Percentiles rank a stretch among this genome's conserved stretches.
phyloP scores from a whole-genome alignment of 2,888 invertebrate species.

The Drosophila rubida region DNA sequence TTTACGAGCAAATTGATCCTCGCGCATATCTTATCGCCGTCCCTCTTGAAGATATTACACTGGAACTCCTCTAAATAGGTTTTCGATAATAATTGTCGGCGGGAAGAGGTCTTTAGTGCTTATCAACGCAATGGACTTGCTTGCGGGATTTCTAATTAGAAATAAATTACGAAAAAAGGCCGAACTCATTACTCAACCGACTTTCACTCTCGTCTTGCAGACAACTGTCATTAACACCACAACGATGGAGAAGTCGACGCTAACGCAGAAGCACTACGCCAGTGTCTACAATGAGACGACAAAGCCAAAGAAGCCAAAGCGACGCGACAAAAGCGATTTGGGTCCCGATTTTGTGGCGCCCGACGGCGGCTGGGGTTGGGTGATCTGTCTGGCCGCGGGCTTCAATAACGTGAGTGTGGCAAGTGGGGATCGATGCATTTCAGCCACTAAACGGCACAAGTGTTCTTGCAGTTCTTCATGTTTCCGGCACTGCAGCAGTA shows the following conservation, averaged over 20 bases:
- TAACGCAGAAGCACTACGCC: constrained; percentile 73
- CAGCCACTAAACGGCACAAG: no score
- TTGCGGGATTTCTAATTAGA: constrained; percentile 6
- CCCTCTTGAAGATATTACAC: not conserved
- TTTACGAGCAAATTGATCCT: not conserved
- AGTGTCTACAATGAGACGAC: constrained; percentile 82
- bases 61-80: not conserved
- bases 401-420: constrained; percentile 89
- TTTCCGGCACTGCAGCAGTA: constrained; percentile 90
- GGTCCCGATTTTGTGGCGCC: constrained; percentile 88
- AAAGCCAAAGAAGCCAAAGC: constrained; percentile 84
- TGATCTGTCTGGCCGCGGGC: constrained; percentile 90
- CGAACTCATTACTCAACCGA: constrained; percentile 12
- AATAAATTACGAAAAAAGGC: constrained; percentile 4
- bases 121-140: constrained; percentile 7
- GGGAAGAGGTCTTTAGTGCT: not conserved
- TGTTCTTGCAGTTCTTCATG: constrained; percentile 86
- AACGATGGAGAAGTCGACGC: constrained; percentile 65
- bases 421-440: no score
- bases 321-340: constrained; percentile 84
- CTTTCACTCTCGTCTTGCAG: constrained; percentile 1
- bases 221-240: not conserved
- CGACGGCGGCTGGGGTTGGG: constrained; percentile 92
- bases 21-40: not conserved
- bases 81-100: not conserved